Percentiles rank a stretch among this genome's conserved stretches.
These are phyloP conservation scores for Centroberyx gerrardi DNA, from an alignment of 2,797 vertebrate genomes.

Conservation along the genomic window DNA sequence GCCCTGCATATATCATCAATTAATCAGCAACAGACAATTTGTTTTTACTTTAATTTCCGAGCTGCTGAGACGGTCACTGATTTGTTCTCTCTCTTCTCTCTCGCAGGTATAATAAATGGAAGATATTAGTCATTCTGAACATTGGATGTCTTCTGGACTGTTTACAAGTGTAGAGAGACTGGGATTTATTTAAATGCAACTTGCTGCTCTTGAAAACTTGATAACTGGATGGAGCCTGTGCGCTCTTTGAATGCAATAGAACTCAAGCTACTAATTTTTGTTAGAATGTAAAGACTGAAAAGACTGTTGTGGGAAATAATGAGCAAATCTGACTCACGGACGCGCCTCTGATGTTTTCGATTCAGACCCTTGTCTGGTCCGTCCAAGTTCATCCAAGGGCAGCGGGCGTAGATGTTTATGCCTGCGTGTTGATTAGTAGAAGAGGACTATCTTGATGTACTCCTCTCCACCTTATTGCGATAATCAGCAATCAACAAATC, in stretches of 20 bases:
- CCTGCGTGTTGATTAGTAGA: constrained; percentile 59
- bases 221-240: constrained; percentile 91
- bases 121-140: constrained; percentile 59
- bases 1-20: not conserved
- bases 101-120: constrained; percentile 81
- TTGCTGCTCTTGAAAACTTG: constrained; percentile 97
- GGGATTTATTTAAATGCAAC: constrained; percentile 92
- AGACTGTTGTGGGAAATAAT: constrained; percentile 45
- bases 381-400: constrained; percentile 57
- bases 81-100: constrained; percentile 10
- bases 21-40: not conserved
- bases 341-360: constrained; percentile 19
- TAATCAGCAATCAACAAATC: constrained; percentile 73
- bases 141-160: constrained; percentile 90
- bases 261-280: constrained; percentile 82
- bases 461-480: constrained; percentile 54
- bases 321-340: constrained; percentile 55
- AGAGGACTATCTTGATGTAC: constrained; percentile 51
- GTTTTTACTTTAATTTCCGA: not conserved
- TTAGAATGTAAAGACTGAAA: constrained; percentile 82
- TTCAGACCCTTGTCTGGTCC: constrained; percentile 38
- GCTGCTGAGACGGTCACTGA: not conserved
- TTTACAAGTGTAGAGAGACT: constrained; percentile 94
- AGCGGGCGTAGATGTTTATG: constrained; percentile 42
- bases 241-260: constrained; percentile 87